Conservation (phyloP, 2,113 vertebrate species). For the Protomyctophum bolini region DNA sequence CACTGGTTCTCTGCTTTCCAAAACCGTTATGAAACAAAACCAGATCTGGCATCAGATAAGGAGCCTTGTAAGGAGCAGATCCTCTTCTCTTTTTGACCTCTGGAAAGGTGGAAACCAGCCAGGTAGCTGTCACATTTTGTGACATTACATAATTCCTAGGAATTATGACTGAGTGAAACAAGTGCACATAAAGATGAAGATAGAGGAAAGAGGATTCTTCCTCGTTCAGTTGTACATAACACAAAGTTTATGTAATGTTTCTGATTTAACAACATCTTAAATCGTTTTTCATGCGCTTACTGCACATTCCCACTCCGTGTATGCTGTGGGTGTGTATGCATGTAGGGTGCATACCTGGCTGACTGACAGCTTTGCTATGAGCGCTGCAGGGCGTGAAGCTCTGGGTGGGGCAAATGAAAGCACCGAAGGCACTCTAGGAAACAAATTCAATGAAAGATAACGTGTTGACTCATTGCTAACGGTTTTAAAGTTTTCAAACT, state of each 20-base stretch:
- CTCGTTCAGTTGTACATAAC: neutral
- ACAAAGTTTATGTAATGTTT: neutral
- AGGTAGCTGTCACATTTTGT: slow-evolving; percentile 15
- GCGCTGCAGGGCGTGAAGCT: slow-evolving; percentile 41
- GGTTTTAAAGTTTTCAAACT: neutral
- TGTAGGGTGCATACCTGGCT: neutral
- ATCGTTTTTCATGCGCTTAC: neutral
- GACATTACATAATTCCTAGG: neutral
- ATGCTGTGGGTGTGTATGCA: neutral
- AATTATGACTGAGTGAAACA: neutral
- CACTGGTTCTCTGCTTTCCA: neutral
- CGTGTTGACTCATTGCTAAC: neutral
- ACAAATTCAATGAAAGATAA: neutral
- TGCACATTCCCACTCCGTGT: neutral
- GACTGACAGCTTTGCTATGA: slow-evolving; percentile 39
- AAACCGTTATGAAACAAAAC: slow-evolving; percentile 25
- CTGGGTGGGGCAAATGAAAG: slow-evolving; percentile 30
- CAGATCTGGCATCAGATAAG: neutral
- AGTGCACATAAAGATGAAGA: neutral
- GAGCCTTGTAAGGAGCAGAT: neutral
- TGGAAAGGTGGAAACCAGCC: slow-evolving; percentile 37
- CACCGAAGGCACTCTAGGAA: neutral
- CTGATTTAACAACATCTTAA: neutral
- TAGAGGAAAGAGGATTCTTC: too few relatives aligned
- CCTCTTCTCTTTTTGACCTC: slow-evolving; percentile 12